A percentile compares a stretch with the other conserved stretches of the same genome.
phyloP scores from a whole-genome alignment of 1,140 invertebrate genomes.

The Dufourea novaeangliae region DNA sequence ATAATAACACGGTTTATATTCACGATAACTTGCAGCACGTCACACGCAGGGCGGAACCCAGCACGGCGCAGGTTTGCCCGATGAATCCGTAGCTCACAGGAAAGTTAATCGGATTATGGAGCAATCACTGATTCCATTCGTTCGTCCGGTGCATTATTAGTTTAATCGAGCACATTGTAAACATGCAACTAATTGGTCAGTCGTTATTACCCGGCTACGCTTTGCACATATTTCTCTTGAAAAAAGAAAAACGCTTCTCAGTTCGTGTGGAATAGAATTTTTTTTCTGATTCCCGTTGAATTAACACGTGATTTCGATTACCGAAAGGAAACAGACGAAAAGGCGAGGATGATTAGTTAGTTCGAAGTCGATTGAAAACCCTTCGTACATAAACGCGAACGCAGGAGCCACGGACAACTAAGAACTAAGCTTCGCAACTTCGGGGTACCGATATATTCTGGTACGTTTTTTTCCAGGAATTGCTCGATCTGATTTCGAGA shows the following conservation, averaged over 20 bases:
- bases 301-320: background rate
- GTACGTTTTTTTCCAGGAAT: background rate
- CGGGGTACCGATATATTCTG: background rate
- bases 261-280: background rate
- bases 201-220: background rate
- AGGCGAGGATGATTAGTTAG: background rate
- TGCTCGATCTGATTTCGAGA: background rate
- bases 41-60: conserved; percentile 9
- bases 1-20: background rate
- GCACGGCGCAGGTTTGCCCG: background rate
- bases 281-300: too few relatives aligned
- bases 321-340: background rate
- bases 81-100: conserved; percentile 3
- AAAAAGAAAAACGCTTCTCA: background rate
- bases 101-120: conserved; percentile 55
- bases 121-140: conserved; percentile 39
- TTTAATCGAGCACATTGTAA: conserved; percentile 15
- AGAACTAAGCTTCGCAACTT: background rate
- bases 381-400: background rate
- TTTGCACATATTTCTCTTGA: too few relatives aligned
- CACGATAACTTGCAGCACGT: background rate
- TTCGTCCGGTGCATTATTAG: conserved; percentile 19
- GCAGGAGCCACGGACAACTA: background rate
- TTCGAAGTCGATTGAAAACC: background rate
- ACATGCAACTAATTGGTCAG: conserved; percentile 38